Conservation (phyloP, 2,888 invertebrate species). For the Stenoptilia bipunctidactyla region DNA sequence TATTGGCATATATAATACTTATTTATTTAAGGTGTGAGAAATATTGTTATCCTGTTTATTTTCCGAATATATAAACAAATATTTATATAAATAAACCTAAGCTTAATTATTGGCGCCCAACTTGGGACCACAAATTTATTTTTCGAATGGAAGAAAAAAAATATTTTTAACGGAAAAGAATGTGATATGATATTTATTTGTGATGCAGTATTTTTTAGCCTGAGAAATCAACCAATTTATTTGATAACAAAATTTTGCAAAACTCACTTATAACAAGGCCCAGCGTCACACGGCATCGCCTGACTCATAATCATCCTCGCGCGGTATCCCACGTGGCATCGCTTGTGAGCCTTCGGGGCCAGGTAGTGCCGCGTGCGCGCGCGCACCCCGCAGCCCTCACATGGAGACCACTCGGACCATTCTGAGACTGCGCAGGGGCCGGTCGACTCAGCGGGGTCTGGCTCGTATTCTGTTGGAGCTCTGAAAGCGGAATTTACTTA, state of each 20-base stretch:
- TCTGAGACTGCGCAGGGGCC: slow-evolving; percentile 77
- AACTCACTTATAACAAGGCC: slow-evolving; percentile 45
- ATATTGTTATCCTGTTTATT: no score
- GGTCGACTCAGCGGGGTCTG: slow-evolving; percentile 44
- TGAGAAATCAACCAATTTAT: no score
- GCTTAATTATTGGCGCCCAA: no score
- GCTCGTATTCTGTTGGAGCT: slow-evolving; percentile 54
- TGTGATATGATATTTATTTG: no score
- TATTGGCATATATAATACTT: no score
- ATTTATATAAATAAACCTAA: no score
- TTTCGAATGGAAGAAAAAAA: no score
- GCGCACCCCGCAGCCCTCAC: slow-evolving; percentile 78
- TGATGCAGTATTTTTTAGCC: no score
- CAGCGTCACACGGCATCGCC: slow-evolving; percentile 54
- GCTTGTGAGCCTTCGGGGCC: slow-evolving; percentile 72
- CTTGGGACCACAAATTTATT: background rate
- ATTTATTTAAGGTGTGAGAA: no score
- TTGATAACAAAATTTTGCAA: background rate
- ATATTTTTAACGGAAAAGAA: no score
- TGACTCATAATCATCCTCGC: slow-evolving; percentile 48
- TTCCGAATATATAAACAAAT: no score
- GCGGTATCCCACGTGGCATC: slow-evolving; percentile 65
- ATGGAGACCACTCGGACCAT: slow-evolving; percentile 85
- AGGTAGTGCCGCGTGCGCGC: slow-evolving; percentile 78
- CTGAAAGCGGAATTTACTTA: no score